Conservation (phyloP, 2,888 invertebrate species). For the Ischnura elegans region DNA sequence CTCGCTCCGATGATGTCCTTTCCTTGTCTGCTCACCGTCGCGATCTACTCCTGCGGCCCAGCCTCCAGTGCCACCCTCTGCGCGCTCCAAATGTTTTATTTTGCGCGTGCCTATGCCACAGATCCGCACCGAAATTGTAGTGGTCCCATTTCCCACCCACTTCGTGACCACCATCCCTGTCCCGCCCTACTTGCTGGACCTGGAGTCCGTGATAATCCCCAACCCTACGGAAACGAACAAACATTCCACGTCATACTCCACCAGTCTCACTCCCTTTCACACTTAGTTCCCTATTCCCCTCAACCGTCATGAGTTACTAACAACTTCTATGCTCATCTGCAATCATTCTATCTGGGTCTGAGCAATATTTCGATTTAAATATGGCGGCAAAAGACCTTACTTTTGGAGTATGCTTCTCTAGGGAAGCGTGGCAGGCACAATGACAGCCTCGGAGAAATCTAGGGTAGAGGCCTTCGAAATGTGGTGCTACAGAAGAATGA, state of each 20-base stretch:
- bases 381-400: too few species aligned
- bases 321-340: neutral
- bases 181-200: too few species aligned
- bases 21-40: too few species aligned
- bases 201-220: neutral
- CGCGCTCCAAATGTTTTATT: neutral
- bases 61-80: neutral
- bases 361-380: too few species aligned
- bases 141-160: neutral
- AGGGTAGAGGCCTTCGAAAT: too few species aligned
- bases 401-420: too few species aligned
- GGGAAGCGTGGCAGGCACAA: too few species aligned
- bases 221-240: neutral
- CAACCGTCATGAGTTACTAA: neutral
- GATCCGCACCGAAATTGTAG: neutral
- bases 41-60: neutral
- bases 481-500: too few species aligned
- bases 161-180: neutral
- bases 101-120: neutral
- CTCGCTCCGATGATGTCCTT: too few species aligned
- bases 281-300: constrained; percentile 13
- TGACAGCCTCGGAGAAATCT: too few species aligned
- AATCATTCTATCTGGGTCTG: too few species aligned
- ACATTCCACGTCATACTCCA: neutral
- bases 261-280: constrained; percentile 22